Base-by-base conservation (phyloP, 1,140 invertebrate species). In the Drosophila mauritiana region DNA sequence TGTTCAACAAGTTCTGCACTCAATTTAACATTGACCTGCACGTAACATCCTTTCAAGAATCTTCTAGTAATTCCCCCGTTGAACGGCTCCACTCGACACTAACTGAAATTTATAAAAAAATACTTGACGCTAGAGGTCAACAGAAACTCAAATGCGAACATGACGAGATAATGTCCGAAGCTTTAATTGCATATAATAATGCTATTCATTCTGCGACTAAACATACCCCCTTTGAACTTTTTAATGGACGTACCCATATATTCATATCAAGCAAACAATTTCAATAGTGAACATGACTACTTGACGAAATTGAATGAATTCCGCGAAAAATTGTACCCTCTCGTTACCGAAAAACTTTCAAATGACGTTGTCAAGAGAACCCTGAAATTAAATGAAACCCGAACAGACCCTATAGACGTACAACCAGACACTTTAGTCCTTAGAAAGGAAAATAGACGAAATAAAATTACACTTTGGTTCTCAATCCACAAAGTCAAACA, bases 391-490 rank as follows among this genome's bases (percentile, higher is more conserved):
- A 43, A 43, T 11, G 11, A 56, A 43, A 12, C 43, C 4, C 31
- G 54, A 3, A 25, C 31, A 43, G 25, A 25, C 17, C 54, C 54
- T 31, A 20, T 56, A 5, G 25, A 31, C 12, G 39, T 43, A 3
- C n/a, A 55, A 55, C 4, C 22, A 4, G 54, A 56, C 7, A 25
- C 42, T 56, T 25, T 13, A 7, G 15, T 43, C 3, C 31, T 56
- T 10, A 43, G 54, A 13, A 42, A 56, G 20, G 54, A 56, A 4
- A 56, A 56, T 31, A 56, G 34, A 10, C 6, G 54, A 20, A 56
- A 56, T 22, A 56, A 43, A 11, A 10, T 56, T 17, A 17, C 17
- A 17, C 17, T 17, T 17, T 1, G 17, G 17, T 17, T 17, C 17
- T 17, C 17, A 17, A 17, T 17, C 17, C 17, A 17, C 17, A 17